Percentiles rank a stretch among this genome's conserved stretches.
Evolutionary conservation across 1,140 invertebrate species (phyloP).

Genomic region (Lordiphosa mommai): DNA sequence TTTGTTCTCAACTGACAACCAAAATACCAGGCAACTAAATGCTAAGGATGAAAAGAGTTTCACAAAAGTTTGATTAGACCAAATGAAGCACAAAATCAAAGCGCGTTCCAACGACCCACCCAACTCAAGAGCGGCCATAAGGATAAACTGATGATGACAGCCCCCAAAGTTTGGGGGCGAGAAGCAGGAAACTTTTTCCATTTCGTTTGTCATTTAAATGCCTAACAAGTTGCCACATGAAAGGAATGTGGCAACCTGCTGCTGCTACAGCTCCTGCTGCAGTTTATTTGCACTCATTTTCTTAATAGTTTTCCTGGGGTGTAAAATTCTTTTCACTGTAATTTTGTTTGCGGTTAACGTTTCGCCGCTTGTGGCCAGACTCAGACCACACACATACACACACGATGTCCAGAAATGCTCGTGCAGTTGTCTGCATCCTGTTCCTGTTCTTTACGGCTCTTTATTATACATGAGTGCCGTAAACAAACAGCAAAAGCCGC

Average conservation of each 20-base stretch:
- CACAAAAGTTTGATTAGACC: conserved; percentile 65
- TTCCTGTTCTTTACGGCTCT: conserved; percentile 19
- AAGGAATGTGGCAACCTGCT: conserved; percentile 1
- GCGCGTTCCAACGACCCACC: conserved; percentile 22
- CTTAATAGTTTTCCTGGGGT: conserved; percentile 59
- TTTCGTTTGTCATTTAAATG: conserved; percentile 62
- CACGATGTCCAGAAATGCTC: conserved; percentile 28
- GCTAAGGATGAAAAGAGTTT: conserved; percentile 26
- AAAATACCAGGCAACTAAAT: conserved; percentile 59
- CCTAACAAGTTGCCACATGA: conserved; percentile 39
- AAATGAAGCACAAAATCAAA: conserved; percentile 76
- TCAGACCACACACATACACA: conserved; percentile 24
- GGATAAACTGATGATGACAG: conserved; percentile 56
- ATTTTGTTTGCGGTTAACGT: conserved; percentile 24
- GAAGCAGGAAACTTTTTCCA: conserved; percentile 46
- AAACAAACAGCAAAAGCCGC: conserved; percentile 30
- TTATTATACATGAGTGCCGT: conserved; percentile 27
- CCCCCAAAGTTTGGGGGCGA: conserved; percentile 22
- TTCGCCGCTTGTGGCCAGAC: conserved; percentile 23
- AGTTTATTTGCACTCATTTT: conserved; percentile 64
- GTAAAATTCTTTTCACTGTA: conserved; percentile 26
- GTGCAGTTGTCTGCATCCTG: conserved; percentile 18
- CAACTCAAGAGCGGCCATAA: conserved; percentile 58
- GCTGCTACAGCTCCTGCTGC: conserved; percentile 13
- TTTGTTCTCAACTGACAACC: conserved; percentile 50